These are phyloP conservation scores for Zosterops borbonicus DNA, from an alignment of 2,113 vertebrate genomes.

Conservation along the genomic window DNA sequence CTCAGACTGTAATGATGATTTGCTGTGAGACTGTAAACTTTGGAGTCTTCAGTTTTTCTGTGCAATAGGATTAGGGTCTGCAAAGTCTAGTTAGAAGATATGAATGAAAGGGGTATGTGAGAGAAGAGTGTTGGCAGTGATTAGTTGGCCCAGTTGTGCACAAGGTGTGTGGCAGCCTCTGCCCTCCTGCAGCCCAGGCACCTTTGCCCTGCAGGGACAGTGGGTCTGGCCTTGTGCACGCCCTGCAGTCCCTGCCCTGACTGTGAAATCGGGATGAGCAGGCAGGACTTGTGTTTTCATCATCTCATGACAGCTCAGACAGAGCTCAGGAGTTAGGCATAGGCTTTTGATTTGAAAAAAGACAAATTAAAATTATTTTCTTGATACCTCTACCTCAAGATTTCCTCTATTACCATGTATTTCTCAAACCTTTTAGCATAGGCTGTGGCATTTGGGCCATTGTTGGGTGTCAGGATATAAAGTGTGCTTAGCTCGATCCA, in stretches of 20 bases:
- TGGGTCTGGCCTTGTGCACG: neutral
- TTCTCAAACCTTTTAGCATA: neutral
- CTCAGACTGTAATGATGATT: neutral
- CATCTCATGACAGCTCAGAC: neutral
- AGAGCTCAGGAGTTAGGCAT: neutral
- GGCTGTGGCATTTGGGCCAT: neutral
- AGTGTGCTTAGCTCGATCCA: neutral
- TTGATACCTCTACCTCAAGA: neutral
- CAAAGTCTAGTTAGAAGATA: neutral
- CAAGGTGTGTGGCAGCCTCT: neutral
- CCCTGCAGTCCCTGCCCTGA: neutral
- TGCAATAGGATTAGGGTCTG: neutral
- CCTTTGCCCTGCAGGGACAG: neutral
- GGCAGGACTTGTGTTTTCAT: neutral
- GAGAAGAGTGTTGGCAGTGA: neutral
- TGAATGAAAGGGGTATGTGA: neutral
- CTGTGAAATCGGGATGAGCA: rapidly evolving
- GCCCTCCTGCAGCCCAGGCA: neutral
- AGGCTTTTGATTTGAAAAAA: neutral
- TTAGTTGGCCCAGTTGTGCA: neutral
- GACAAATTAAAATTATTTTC: neutral
- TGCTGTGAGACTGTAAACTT: neutral
- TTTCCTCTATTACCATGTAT: neutral
- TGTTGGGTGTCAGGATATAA: neutral
- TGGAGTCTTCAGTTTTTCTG: neutral